These are phyloP conservation scores for Anthonomus grandis DNA, from an alignment of 1,140 invertebrate genomes.

Conservation along the genomic window DNA sequence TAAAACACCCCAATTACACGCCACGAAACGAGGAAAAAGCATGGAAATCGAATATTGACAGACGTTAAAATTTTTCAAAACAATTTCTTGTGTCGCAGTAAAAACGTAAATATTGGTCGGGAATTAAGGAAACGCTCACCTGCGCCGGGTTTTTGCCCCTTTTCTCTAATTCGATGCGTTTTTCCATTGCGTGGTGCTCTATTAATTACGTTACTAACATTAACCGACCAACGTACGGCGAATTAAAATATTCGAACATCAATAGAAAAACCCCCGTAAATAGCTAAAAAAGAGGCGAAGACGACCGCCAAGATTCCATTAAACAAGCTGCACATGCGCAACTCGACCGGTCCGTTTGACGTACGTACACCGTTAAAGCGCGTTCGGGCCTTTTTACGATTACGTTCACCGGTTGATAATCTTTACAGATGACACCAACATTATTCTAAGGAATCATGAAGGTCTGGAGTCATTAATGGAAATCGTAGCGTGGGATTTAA, in stretches of 20 bases:
- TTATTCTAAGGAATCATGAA: no score
- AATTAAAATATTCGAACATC: conserved; percentile 4
- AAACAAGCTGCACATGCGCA: conserved; percentile 2
- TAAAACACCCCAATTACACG: background rate
- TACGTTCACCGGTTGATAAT: no score
- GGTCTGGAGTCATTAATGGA: no score
- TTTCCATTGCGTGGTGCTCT: conserved; percentile 68
- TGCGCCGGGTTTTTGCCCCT: conserved; percentile 76
- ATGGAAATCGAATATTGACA: background rate
- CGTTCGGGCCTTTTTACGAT: no score
- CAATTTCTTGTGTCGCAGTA: conserved; percentile 4
- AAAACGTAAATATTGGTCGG: conserved; percentile 4
- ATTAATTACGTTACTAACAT: background rate
- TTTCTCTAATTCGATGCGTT: conserved; percentile 86
- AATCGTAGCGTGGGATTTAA: no score
- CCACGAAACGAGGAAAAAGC: background rate
- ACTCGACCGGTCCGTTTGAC: no score
- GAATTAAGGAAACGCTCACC: conserved; percentile 58
- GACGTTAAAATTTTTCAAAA: conserved; percentile 4
- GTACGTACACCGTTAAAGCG: no score
- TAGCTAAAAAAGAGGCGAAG: no score
- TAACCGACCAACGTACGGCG: background rate
- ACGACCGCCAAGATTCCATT: conserved; percentile 14
- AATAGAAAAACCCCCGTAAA: conserved; percentile 11
- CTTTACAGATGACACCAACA: no score